phyloP scores from a whole-genome alignment of 2,113 vertebrate genomes.

The Mionectes macconnelli region DNA sequence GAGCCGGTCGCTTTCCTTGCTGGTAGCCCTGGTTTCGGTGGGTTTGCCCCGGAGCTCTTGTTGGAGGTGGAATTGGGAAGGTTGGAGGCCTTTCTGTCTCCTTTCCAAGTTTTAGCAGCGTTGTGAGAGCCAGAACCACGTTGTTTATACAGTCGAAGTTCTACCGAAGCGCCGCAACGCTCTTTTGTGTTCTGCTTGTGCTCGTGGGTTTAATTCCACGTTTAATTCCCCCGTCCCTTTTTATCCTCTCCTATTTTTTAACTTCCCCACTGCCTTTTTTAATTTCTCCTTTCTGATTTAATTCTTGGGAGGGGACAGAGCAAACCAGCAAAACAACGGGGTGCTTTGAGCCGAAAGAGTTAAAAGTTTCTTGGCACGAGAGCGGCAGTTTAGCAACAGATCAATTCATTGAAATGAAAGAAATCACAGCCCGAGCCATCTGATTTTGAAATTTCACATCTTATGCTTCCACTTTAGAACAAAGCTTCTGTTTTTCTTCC shows the following conservation, averaged over 20 bases:
- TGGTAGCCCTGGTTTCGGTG: neutral
- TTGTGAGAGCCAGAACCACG: neutral
- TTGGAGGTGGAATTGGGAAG: neutral
- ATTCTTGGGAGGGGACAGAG: neutral
- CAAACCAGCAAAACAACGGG: neutral
- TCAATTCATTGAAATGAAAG: conserved; percentile 85
- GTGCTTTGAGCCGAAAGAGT: conserved; percentile 55
- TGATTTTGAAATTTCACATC: conserved; percentile 70
- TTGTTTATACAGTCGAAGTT: conserved; percentile 4
- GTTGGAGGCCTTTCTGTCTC: conserved; percentile 24
- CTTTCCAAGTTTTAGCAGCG: neutral
- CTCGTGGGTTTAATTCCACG: neutral
- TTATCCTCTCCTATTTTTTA: neutral
- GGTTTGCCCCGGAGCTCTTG: neutral
- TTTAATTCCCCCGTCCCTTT: neutral
- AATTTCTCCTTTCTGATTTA: conserved; percentile 42
- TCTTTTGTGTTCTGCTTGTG: conserved; percentile 48
- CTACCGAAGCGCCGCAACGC: conserved; percentile 17
- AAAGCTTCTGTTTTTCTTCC: conserved; percentile 37
- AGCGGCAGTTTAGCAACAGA: conserved; percentile 76
- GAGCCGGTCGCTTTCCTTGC: neutral
- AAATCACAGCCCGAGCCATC: conserved; percentile 69
- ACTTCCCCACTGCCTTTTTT: neutral
- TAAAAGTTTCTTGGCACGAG: conserved; percentile 73
- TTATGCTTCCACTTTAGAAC: conserved; percentile 51